A percentile compares a stretch with the other conserved stretches of the same genome.
Evolutionary conservation across 1,140 invertebrate species (phyloP).

Genomic region (Zaprionus camerounensis): DNA sequence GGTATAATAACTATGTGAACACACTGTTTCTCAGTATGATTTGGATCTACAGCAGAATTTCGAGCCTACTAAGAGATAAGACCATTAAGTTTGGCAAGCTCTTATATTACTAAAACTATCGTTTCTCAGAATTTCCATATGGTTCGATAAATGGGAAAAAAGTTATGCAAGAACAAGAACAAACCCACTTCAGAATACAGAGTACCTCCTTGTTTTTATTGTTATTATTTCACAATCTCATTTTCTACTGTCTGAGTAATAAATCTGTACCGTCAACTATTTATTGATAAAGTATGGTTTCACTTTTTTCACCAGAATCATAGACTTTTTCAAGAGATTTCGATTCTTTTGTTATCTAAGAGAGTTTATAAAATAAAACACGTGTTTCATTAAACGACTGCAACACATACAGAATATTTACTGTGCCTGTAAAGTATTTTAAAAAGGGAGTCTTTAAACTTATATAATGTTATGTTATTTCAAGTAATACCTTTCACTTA

Average conservation of each 20-base stretch:
- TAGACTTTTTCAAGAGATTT: not conserved
- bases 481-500: conserved; percentile 13
- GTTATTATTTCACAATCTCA: not conserved
- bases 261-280: not conserved
- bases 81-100: not conserved
- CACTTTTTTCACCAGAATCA: not conserved
- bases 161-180: not conserved
- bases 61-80: not conserved
- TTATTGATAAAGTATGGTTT: conserved; percentile 5
- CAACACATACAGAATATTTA: not conserved
- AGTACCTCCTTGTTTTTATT: not conserved
- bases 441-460: not conserved
- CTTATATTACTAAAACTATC: not conserved
- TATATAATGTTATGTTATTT: conserved; percentile 17
- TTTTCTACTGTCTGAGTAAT: not conserved
- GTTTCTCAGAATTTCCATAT: not conserved
- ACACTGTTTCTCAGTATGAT: not conserved
- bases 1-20: not conserved
- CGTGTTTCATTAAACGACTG: not conserved
- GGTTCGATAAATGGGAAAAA: not conserved
- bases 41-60: not conserved
- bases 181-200: not conserved
- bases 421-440: not conserved
- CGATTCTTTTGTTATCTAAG: not conserved
- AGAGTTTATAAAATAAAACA: not conserved